Conservation (phyloP, 2,113 vertebrate species). For the Sciurus niger region DNA sequence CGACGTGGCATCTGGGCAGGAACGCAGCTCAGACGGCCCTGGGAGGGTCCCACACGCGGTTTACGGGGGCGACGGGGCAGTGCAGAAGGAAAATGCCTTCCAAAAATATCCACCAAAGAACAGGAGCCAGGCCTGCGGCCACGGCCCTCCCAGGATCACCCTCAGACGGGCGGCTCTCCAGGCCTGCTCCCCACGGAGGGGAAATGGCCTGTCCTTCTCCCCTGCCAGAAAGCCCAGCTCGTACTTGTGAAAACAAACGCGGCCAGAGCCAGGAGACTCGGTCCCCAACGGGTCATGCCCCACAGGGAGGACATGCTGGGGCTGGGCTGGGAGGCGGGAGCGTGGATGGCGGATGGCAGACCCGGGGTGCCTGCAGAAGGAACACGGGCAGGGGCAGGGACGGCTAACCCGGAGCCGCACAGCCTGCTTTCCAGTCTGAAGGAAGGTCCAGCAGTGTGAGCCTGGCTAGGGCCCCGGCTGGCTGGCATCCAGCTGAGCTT, state of each 20-base stretch:
- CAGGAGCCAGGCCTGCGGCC: constrained; percentile 59
- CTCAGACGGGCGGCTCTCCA: constrained; percentile 69
- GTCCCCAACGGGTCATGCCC: background rate
- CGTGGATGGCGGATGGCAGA: too few relatives aligned
- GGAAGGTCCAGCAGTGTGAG: background rate
- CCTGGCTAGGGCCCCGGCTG: background rate
- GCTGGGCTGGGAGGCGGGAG: background rate
- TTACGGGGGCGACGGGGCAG: background rate
- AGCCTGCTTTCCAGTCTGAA: background rate
- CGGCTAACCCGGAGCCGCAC: too few relatives aligned
- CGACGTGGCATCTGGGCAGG: constrained; percentile 54
- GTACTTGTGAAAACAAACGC: constrained; percentile 62
- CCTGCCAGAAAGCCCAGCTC: background rate
- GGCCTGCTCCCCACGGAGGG: constrained; percentile 11
- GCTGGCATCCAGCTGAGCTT: background rate
- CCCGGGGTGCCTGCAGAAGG: background rate
- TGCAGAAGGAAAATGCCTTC: constrained; percentile 66
- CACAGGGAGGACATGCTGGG: background rate
- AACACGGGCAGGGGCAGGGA: background rate
- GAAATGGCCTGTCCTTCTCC: background rate
- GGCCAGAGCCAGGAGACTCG: background rate
- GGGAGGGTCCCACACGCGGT: constrained; percentile 13
- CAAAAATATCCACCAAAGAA: constrained; percentile 78
- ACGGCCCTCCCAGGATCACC: constrained; percentile 72
- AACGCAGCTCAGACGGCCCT: background rate